Conservation (phyloP, 2,113 vertebrate species). For the Gopherus flavomarginatus region DNA sequence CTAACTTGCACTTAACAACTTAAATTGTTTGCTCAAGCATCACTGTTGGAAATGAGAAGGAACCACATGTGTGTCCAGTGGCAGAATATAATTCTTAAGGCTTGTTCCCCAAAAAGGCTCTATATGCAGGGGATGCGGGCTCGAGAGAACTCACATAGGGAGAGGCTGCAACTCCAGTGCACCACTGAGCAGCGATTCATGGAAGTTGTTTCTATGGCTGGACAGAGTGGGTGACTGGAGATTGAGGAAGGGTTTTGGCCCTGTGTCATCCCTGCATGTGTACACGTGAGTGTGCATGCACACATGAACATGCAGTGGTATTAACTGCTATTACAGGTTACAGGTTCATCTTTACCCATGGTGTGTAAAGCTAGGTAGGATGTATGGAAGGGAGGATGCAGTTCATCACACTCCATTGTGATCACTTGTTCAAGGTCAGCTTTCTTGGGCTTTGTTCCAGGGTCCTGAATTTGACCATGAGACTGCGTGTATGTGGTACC, state of each 20-base stretch:
- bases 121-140: background rate
- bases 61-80: background rate
- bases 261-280: no score
- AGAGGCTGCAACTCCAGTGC: background rate
- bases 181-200: background rate
- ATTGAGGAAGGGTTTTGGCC: background rate
- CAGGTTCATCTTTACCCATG: background rate
- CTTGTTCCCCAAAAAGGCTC: background rate
- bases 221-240: background rate
- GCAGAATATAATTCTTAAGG: background rate
- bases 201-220: background rate
- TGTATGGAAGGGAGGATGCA: background rate
- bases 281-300: no score
- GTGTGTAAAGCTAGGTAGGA: background rate
- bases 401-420: background rate
- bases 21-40: background rate
- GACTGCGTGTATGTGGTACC: background rate
- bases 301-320: background rate
- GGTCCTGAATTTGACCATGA: background rate
- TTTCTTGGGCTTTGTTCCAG: background rate
- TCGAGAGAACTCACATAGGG: background rate
- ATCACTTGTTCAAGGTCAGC: background rate
- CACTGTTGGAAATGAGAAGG: background rate
- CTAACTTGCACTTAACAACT: background rate
- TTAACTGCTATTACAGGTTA: background rate